These are phyloP conservation scores for Torymus tubicola DNA, from an alignment of 2,888 invertebrate species.

Conservation along the genomic window DNA sequence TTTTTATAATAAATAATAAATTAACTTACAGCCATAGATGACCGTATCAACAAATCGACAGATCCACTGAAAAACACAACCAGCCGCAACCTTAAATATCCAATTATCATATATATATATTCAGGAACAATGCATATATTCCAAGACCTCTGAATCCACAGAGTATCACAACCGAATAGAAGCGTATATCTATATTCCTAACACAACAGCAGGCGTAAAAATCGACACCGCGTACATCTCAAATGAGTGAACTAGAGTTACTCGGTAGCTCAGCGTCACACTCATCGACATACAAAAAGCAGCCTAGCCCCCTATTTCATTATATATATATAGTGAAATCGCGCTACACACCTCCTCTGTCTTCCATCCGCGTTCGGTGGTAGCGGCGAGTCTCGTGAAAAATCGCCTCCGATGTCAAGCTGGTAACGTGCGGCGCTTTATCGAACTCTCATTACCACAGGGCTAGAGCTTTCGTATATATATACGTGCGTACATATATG, in stretches of 20 bases:
- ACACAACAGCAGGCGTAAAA: not conserved
- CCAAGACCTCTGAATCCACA: no score
- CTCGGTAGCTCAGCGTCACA: constrained; percentile 14
- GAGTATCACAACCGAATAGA: no score
- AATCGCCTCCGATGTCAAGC: constrained; percentile 71
- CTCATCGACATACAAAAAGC: constrained; percentile 25
- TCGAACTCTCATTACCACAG: constrained; percentile 76
- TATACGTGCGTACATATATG: no score
- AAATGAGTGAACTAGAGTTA: constrained; percentile 50
- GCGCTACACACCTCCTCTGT: constrained; percentile 16
- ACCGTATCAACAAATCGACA: no score
- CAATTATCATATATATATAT: no score
- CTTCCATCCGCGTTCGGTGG: not conserved
- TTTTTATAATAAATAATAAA: no score
- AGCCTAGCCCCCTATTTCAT: not conserved
- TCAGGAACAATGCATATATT: no score
- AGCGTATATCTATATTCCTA: not conserved
- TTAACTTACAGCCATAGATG: no score
- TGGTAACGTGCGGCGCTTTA: constrained; percentile 74
- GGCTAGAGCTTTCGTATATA: constrained; percentile 43
- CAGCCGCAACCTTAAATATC: no score
- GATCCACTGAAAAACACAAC: no score
- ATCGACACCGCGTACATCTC: not conserved
- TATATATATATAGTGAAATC: not conserved
- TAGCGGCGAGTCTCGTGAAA: constrained; percentile 60